Base-by-base conservation (phyloP, 1,140 invertebrate genomes). In the Brachionus rotundiformis region DNA sequence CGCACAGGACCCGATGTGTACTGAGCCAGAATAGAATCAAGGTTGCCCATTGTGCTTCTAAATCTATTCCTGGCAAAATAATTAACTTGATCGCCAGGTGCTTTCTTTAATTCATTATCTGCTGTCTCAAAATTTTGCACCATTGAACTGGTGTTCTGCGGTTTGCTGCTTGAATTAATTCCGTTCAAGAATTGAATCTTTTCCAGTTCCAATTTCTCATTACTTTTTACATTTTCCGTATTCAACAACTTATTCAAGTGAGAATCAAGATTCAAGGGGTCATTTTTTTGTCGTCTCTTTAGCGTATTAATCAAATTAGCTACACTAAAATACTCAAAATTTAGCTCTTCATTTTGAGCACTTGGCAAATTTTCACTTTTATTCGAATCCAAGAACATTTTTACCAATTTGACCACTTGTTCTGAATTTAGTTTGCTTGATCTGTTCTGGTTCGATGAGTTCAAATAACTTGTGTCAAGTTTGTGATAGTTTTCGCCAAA, bases 401-500 rank as follows among this genome's bases (percentile, higher is more conserved):
- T 73, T 8, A 73, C 39, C 25, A 73, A 25, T 11, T 73, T 73
- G 13, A 73, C 68, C 36, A 73, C 68, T 13, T 73, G 68, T 11
- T 73, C 68, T 1, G 68, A 19, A 44, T 73, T 44, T 11, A 44
- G 41, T n/a, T 73, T 73, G 41, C 10, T 44, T 73, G 8, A 2
- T 19, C 39, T 73, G 4, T 11, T 39, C 29, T 47, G 68, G n/a
- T 25, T 39, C 2, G 13, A 33, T 16, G 63, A 44, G 31, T 10
- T 39, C 33, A 39, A 39, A 71, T 16, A 71, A 39, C 23, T 49
- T 3, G 31, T 33, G 31, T 79, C 47, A 31, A 59, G 31, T 79
- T 63, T 79, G 31, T 79, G 76, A 63, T 79, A 79, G 27, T 59
- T 79, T 63, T 79, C 76, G 7, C 76, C 76, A 25, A 79, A 79